Evolutionary conservation across 2,888 invertebrate species (phyloP), one percentile per base, ranked within the genome.

Genomic region (Xestia xanthographa): DNA sequence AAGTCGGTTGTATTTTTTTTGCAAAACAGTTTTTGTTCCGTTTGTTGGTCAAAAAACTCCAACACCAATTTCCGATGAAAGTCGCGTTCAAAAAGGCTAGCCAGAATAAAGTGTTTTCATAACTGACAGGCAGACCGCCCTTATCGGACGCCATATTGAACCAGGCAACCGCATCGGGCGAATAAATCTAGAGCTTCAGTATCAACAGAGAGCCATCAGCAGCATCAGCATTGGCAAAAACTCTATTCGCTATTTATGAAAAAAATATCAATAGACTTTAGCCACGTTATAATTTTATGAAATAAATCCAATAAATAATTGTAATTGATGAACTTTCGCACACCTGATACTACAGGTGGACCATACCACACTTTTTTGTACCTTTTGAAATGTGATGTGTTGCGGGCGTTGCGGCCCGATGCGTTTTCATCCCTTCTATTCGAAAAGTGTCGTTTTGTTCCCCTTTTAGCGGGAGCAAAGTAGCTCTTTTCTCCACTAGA

Each of bases 81-180:
- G 5, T 2, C 38, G 9, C 29, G 38, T 29, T 53, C 5, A 20
- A 60, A 78, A 62, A n/a, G 26, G 14, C 26, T 53, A 34, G 11
- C 22, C 3, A 20, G 38, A 50, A 58, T 70, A 53, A 50, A 67
- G 34, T n/a, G 14, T 26, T 34, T 26, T 34, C 34, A 26, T 62
- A 22, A 53, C 9, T 34, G 66, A 70, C 65, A 62, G 45, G 1
- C 11, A 43, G 62, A 56, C 29, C 58, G 26, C 12, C 29, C n/a
- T 71, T 77, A 77, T 72, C 72, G 45, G 14, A 22, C n/a, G 17
- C 53, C 38, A 26, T 76, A 83, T 85, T 65, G 72, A 69, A 41
- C 20, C 60, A 65, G 65, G 45, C 60, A 41, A 22, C 43, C 22
- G 45, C 20, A 29, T 60, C 34, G 48, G 14, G 58, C 29, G 56